phyloP scores from a whole-genome alignment of 2,888 invertebrate species.

The Mystacides longicornis region DNA sequence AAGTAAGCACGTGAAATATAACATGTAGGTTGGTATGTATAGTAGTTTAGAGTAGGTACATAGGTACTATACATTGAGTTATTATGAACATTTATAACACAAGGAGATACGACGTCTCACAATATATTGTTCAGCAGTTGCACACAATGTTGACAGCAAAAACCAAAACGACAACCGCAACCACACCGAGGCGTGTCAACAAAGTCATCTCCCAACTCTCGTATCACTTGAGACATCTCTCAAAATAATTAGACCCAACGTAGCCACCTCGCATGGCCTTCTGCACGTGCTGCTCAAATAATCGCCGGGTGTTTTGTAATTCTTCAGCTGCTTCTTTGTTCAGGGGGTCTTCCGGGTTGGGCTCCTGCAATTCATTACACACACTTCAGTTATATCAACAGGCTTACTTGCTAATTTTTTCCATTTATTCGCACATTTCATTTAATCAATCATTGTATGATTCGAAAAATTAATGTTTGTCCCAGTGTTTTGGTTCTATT shows the following conservation, averaged over 20 bases:
- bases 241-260: conserved; percentile 90
- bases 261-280: conserved; percentile 95
- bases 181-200: neutral
- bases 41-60: too few species aligned
- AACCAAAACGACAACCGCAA: neutral
- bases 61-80: too few species aligned
- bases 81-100: too few species aligned
- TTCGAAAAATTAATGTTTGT: too few species aligned
- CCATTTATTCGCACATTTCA: too few species aligned
- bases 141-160: neutral
- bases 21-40: too few species aligned
- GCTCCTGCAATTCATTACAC: conserved; percentile 60
- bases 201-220: neutral
- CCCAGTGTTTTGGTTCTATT: too few species aligned
- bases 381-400: too few species aligned
- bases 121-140: neutral
- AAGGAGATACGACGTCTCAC: too few species aligned
- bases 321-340: conserved; percentile 99
- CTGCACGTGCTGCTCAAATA: conserved; percentile 94
- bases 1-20: too few species aligned
- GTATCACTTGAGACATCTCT: conserved; percentile 87
- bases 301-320: conserved; percentile 83
- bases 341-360: conserved; percentile 96
- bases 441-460: too few species aligned
- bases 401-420: too few species aligned